Evolutionary conservation across 2,797 vertebrate species (phyloP).

Genomic region (Vultur gryphus): DNA sequence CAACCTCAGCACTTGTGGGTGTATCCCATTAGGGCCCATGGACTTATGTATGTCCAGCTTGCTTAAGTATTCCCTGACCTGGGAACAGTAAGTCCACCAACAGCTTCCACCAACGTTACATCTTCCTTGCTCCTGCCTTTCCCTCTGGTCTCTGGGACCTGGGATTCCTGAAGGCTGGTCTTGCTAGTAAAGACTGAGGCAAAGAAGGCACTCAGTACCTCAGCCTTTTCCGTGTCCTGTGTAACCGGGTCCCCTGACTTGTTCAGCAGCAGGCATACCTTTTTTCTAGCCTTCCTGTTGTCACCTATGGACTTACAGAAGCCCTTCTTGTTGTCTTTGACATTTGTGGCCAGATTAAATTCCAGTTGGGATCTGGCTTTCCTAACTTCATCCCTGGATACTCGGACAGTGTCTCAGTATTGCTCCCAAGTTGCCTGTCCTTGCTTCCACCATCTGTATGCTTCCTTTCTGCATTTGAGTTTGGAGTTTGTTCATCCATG

Average conservation of each 20-base stretch:
- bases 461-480: neutral
- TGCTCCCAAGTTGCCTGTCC: neutral
- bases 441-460: neutral
- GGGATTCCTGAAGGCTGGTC: neutral
- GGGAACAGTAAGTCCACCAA: neutral
- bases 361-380: neutral
- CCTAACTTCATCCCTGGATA: neutral
- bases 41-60: neutral
- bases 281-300: neutral
- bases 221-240: neutral
- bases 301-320: neutral
- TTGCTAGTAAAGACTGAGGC: neutral
- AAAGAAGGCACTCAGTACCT: neutral
- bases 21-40: neutral
- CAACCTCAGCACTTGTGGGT: neutral
- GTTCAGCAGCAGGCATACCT: neutral
- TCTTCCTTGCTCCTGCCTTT: neutral
- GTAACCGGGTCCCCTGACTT: accelerated
- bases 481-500: neutral
- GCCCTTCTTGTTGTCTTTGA: neutral
- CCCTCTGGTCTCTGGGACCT: neutral
- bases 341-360: neutral
- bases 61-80: neutral
- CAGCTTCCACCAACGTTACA: neutral
- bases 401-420: neutral